These are phyloP conservation scores for Epizoanthus stellaris DNA, from an alignment of 92 coral and sea anemone genomes.

Conservation along the genomic window DNA sequence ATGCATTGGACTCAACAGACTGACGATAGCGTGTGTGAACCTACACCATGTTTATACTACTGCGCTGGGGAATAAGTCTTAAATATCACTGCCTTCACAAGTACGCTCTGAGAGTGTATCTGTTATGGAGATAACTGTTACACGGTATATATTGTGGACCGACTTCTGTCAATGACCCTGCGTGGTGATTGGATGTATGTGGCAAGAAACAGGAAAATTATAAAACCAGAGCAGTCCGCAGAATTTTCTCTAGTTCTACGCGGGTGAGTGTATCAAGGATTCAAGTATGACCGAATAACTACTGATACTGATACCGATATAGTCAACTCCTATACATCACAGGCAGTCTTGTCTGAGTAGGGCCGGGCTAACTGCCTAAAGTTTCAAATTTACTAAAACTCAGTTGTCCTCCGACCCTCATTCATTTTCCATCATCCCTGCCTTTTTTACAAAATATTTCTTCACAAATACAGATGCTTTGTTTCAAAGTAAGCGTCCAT, in stretches of 20 bases:
- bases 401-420: too few species aligned
- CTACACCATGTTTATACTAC: not conserved
- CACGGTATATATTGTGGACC: not conserved
- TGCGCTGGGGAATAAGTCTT: not conserved
- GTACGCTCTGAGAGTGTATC: not conserved
- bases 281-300: not conserved
- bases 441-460: too few species aligned
- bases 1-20: not conserved
- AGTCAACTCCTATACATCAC: not conserved
- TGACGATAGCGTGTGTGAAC: slow-evolving; percentile 6
- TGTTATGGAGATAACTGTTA: not conserved
- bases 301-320: not conserved
- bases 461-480: too few species aligned
- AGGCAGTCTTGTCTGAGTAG: too few species aligned
- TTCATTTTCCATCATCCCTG: too few species aligned
- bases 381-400: too few species aligned
- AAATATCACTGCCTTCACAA: not conserved
- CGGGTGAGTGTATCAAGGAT: slow-evolving; percentile 15
- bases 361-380: too few species aligned
- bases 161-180: slow-evolving; percentile 22
- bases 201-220: slow-evolving; percentile 15
- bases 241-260: slow-evolving; percentile 38
- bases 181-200: slow-evolving; percentile 41
- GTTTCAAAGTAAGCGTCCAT: too few species aligned
- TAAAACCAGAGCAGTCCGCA: slow-evolving; percentile 23